These are phyloP conservation scores for Orthosia incerta DNA, from an alignment of 2,888 invertebrate species.

Conservation along the genomic window DNA sequence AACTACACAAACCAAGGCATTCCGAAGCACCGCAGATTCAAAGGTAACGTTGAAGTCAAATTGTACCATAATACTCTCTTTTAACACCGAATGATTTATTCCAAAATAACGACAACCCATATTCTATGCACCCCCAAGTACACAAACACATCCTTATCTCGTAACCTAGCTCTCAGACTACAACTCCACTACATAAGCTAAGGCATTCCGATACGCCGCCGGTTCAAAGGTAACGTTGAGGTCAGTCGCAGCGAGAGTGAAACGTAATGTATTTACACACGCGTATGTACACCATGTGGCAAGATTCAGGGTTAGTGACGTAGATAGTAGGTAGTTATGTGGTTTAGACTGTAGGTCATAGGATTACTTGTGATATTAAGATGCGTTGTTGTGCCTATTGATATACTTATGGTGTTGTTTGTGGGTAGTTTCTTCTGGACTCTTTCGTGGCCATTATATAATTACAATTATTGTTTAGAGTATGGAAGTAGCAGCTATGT, in stretches of 20 bases:
- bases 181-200: neutral
- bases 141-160: neutral
- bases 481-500: no score
- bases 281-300: conserved; percentile 29
- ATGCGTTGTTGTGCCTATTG: neutral
- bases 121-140: neutral
- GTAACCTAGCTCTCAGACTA: neutral
- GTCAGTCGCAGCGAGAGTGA: conserved; percentile 70
- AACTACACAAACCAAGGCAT: neutral
- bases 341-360: conserved; percentile 35
- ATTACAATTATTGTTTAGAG: no score
- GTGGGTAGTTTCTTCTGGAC: neutral
- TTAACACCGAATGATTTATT: no score
- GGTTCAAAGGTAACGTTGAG: conserved; percentile 58
- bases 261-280: conserved; percentile 61
- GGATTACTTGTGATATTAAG: neutral
- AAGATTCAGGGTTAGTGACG: conserved; percentile 50
- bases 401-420: neutral
- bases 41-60: conserved; percentile 65
- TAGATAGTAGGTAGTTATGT: conserved; percentile 10
- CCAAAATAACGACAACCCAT: no score
- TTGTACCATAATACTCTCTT: no score
- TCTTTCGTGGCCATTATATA: no score
- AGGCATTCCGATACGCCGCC: neutral
- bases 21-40: neutral